Percentiles rank a stretch among this genome's conserved stretches.
Evolutionary conservation across 2,113 vertebrate species (phyloP).

Genomic region (Cygnus buccinator): DNA sequence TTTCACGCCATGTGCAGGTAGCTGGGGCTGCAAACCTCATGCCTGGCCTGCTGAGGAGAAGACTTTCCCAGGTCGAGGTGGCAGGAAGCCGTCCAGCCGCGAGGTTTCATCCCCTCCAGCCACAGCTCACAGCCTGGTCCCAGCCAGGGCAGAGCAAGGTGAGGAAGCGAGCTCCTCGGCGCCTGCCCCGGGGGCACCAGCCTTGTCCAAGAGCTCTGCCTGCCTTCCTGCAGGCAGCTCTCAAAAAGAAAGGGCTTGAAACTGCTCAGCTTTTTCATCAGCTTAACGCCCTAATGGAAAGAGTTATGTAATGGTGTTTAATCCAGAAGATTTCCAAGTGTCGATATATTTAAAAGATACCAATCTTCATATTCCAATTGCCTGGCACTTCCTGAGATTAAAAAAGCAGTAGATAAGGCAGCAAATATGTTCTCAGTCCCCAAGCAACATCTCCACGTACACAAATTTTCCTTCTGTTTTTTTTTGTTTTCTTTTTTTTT

Average conservation of each 20-base stretch:
- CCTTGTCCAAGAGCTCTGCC: background rate
- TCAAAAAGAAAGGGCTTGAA: background rate
- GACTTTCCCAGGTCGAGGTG: background rate
- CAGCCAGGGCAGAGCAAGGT: background rate
- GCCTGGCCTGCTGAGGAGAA: background rate
- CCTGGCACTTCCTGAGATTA: conserved; percentile 6
- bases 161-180: conserved; percentile 18
- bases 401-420: conserved; percentile 8
- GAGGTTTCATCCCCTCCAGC: background rate
- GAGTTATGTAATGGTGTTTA: conserved; percentile 36
- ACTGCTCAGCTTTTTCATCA: conserved; percentile 45
- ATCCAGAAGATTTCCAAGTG: conserved; percentile 59
- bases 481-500: background rate
- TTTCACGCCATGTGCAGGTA: background rate
- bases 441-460: background rate
- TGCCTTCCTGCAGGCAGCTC: background rate
- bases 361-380: conserved; percentile 46
- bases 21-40: background rate
- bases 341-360: conserved; percentile 60
- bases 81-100: background rate
- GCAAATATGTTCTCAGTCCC: conserved; percentile 13
- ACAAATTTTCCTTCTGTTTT: background rate
- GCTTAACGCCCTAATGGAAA: conserved; percentile 47
- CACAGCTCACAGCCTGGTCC: background rate
- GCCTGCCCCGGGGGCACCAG: background rate